Conservation (phyloP, 2,888 invertebrate species). For the Caenorhabditis sp. region DNA sequence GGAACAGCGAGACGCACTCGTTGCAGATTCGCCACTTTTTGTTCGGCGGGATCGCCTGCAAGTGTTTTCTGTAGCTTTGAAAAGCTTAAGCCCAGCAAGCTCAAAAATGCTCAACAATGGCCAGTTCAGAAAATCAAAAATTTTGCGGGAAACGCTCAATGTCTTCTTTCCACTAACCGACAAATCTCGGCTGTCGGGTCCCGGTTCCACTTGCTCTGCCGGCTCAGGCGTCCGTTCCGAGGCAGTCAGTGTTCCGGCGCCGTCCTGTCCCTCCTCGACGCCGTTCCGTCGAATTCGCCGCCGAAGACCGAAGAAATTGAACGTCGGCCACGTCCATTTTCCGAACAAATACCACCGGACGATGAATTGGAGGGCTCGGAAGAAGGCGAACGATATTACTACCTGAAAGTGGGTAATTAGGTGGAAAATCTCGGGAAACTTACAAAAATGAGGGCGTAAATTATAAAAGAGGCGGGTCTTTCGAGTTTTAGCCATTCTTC, state of each 20-base stretch:
- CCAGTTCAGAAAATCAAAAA: too few species aligned
- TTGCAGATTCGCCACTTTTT: constrained; percentile 79
- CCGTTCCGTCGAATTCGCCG: constrained; percentile 19
- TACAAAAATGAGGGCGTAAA: neutral
- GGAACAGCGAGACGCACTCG: constrained; percentile 76
- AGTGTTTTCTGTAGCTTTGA: neutral
- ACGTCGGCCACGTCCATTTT: constrained; percentile 75
- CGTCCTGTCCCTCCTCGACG: constrained; percentile 14
- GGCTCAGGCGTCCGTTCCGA: neutral
- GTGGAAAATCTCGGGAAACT: too few species aligned
- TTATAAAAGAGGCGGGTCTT: neutral
- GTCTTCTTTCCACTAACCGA: constrained; percentile 55
- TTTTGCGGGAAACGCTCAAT: too few species aligned
- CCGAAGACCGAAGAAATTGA: constrained; percentile 74
- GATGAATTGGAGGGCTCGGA: constrained; percentile 73
- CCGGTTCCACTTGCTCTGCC: constrained; percentile 1
- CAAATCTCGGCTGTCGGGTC: constrained; percentile 61
- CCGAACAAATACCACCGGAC: constrained; percentile 76
- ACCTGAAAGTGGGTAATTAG: too few species aligned
- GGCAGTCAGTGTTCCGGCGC: too few species aligned
- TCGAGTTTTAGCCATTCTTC: constrained; percentile 2
- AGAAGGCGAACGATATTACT: constrained; percentile 72
- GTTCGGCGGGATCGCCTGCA: constrained; percentile 74
- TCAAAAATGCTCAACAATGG: too few species aligned
- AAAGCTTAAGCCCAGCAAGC: too few species aligned